Percentiles rank a stretch among this genome's conserved stretches.
Conservation (phyloP, 2,888 invertebrate species). For the Prosopocoilus inquinatus region DNA sequence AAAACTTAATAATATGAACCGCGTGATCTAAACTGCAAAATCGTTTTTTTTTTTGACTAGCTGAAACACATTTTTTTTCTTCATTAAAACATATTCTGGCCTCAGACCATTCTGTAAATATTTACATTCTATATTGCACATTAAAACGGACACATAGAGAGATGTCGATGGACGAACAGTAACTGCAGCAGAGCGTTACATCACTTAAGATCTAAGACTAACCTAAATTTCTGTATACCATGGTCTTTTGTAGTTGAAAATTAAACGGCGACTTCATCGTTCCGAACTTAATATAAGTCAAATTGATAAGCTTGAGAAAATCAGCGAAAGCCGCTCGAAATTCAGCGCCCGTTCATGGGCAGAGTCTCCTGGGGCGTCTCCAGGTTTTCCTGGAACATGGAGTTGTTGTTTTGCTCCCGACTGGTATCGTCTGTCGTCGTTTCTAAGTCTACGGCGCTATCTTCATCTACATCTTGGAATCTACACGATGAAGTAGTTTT, state of each 20-base stretch:
- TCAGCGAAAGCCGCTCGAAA: background rate
- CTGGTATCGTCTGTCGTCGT: conserved; percentile 33
- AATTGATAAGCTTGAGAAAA: conserved; percentile 9
- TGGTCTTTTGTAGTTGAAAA: background rate
- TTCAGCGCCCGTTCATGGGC: conserved; percentile 36
- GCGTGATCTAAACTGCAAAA: too few species aligned
- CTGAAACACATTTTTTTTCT: too few species aligned
- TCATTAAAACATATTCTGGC: too few species aligned
- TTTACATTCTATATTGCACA: background rate
- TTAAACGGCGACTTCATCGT: background rate
- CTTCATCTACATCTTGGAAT: conserved; percentile 50
- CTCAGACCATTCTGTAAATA: too few species aligned
- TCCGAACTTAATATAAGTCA: conserved; percentile 22
- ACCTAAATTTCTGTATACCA: conserved; percentile 1
- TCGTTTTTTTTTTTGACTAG: too few species aligned
- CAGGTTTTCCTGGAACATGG: conserved; percentile 56
- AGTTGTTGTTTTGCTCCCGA: conserved; percentile 57
- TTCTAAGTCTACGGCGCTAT: conserved; percentile 34
- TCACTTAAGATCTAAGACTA: background rate
- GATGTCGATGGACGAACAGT: background rate
- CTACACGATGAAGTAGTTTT: conserved; percentile 34
- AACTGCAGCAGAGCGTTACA: background rate
- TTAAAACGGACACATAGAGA: background rate
- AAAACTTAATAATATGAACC: too few species aligned
- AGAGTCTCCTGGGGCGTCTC: conserved; percentile 47